Conservation (phyloP, 2,113 vertebrate species). For the Protomyctophum bolini region DNA sequence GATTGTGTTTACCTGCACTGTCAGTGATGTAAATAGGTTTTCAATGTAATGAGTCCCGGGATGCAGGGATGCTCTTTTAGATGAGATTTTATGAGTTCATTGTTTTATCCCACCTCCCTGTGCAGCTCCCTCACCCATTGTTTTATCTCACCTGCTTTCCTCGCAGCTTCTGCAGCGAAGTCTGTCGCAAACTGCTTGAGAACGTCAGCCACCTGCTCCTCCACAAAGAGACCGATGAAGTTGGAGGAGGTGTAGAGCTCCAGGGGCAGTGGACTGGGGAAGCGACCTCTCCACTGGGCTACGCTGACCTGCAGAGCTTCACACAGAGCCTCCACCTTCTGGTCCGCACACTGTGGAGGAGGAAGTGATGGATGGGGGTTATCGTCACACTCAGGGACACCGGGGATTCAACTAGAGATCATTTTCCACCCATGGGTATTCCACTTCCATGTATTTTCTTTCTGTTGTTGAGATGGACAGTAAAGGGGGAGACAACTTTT, state of each 20-base stretch:
- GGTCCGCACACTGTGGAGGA: slow-evolving; percentile 84
- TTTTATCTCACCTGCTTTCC: slow-evolving; percentile 81
- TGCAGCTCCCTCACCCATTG: neutral
- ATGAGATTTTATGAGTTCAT: too few relatives aligned
- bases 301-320: slow-evolving; percentile 86
- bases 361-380: neutral
- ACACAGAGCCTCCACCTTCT: slow-evolving; percentile 85
- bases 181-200: slow-evolving; percentile 89
- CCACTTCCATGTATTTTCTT: too few relatives aligned
- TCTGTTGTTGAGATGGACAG: too few relatives aligned
- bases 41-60: too few relatives aligned
- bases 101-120: too few relatives aligned
- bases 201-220: slow-evolving; percentile 86
- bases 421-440: neutral
- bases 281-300: slow-evolving; percentile 84
- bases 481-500: too few relatives aligned
- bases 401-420: neutral
- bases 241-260: slow-evolving; percentile 90
- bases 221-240: slow-evolving; percentile 92
- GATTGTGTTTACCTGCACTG: too few relatives aligned
- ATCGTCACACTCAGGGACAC: neutral
- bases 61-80: too few relatives aligned
- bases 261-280: slow-evolving; percentile 84
- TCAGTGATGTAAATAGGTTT: too few relatives aligned
- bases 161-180: slow-evolving; percentile 83